These are phyloP conservation scores for Galeruca laticollis DNA, from an alignment of 2,888 invertebrate genomes.

Conservation along the genomic window DNA sequence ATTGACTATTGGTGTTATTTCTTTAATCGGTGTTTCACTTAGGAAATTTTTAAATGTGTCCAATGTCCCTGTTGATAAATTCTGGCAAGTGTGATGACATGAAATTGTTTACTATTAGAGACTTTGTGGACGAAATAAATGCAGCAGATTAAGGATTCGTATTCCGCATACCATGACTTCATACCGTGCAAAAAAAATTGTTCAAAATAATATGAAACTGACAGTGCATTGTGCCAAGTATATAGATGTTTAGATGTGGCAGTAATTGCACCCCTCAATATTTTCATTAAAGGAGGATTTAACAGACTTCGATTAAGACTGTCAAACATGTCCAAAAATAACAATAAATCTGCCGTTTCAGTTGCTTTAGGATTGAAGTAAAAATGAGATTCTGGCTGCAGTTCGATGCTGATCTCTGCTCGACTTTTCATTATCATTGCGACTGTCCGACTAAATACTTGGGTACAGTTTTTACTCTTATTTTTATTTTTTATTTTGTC, in stretches of 20 bases:
- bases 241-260: slow-evolving; percentile 32
- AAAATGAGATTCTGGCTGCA: slow-evolving; percentile 32
- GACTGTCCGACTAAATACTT: slow-evolving; percentile 43
- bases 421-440: slow-evolving; percentile 38
- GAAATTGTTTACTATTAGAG: slow-evolving; percentile 44
- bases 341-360: slow-evolving; percentile 34
- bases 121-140: slow-evolving; percentile 41
- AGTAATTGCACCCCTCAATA: slow-evolving; percentile 29
- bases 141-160: slow-evolving; percentile 41
- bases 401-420: slow-evolving; percentile 11
- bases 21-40: not conserved
- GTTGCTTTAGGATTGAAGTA: slow-evolving; percentile 36
- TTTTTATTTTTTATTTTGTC: slow-evolving; percentile 44
- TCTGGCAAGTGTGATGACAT: slow-evolving; percentile 36
- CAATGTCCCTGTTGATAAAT: slow-evolving; percentile 15
- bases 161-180: slow-evolving; percentile 42
- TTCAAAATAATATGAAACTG: slow-evolving; percentile 35
- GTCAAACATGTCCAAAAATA: slow-evolving; percentile 42
- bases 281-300: slow-evolving; percentile 29
- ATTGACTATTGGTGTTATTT: not conserved
- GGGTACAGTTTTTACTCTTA: slow-evolving; percentile 42
- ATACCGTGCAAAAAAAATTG: slow-evolving; percentile 41
- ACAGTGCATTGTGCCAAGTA: slow-evolving; percentile 35
- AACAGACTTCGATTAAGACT: slow-evolving; percentile 34
- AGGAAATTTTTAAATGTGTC: slow-evolving; percentile 3